Evolutionary conservation across 2,797 vertebrate species (phyloP), one percentile per base, ranked within the genome.

Genomic region (Hydrolagus colliei): DNA sequence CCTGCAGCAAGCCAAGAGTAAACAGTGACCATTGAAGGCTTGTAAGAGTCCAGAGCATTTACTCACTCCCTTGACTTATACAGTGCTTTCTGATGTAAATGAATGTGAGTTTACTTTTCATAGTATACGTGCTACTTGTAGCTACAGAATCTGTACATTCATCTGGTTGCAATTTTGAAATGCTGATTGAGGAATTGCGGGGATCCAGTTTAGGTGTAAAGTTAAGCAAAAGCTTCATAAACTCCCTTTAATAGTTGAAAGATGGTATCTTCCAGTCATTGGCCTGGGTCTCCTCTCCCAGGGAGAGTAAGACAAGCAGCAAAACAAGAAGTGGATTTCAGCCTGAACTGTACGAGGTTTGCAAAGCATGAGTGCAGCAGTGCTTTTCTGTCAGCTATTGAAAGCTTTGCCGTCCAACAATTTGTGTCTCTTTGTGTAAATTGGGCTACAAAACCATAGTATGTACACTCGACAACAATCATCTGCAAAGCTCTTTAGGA

Each of bases 101-200:
- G 41, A 35, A 68, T 67, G 10, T 41, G 16, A 41, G 41, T 84
- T 71, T 71, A 67, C 4, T 32, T 84, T 20, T 84, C 11, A 71
- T 10, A 80, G 32, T 68, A 20, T 67, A 68, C 52, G 16, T 20
- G 52, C 20, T 18, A 35, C 35, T 4, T 84, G 0, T 71, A 71
- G 35, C 13, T 41, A 82, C 27, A 52, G 18, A 68, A 68, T 84
- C 14, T 82, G 27, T 3, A 68, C 41, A 41, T 68, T 82, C 79
- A 84, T 71, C 79, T 84, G 79, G 32, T 84, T 35, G 65, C 41
- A 84, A 84, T 84, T 84, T 84, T 71, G 65, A 32, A 84, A 68
- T 84, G 41, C 41, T 52, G 41, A 52, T 52, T 52, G 63, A n/a
- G 71, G 65, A 27, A 35, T 84, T 71, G 16, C 65, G 41, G 32